These are phyloP conservation scores for Karalla daura DNA, from an alignment of 2,797 vertebrate species.

Conservation along the genomic window DNA sequence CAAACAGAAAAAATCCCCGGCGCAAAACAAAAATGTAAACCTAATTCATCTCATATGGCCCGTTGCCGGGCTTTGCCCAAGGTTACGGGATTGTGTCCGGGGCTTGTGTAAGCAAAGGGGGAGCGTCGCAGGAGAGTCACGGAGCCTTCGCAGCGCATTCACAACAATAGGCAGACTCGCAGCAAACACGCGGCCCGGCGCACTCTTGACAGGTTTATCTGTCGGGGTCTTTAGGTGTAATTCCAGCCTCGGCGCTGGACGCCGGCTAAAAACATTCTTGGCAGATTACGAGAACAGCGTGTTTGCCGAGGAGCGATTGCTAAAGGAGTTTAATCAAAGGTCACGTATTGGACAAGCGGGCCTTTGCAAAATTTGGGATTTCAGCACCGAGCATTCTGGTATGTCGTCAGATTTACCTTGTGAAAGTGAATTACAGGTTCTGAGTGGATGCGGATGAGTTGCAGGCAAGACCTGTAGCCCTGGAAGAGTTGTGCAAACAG, in stretches of 20 bases:
- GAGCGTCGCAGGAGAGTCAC: constrained; percentile 50
- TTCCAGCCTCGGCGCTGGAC: constrained; percentile 34
- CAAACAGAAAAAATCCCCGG: constrained; percentile 78
- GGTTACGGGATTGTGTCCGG: constrained; percentile 60
- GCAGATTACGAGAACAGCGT: constrained; percentile 48
- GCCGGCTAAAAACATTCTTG: constrained; percentile 49
- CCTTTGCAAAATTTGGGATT: constrained; percentile 17
- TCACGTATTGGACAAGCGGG: constrained; percentile 12
- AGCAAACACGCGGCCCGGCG: constrained; percentile 38
- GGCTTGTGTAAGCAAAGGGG: constrained; percentile 64
- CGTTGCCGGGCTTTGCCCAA: constrained; percentile 64
- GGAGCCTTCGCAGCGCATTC: constrained; percentile 37
- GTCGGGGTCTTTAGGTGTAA: constrained; percentile 45
- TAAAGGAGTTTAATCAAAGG: constrained; percentile 46
- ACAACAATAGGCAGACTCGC: constrained; percentile 44
- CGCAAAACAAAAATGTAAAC: constrained; percentile 76
- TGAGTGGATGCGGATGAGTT: constrained; percentile 97
- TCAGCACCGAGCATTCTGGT: constrained; percentile 23
- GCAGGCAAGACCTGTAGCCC: constrained; percentile 97
- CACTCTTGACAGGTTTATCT: constrained; percentile 61
- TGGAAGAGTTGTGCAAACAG: constrained; percentile 99
- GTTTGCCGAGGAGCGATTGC: constrained; percentile 44
- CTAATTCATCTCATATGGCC: constrained; percentile 81
- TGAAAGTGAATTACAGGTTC: constrained; percentile 99
- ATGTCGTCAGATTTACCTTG: constrained; percentile 87